A percentile compares a stretch with the other conserved stretches of the same genome.
Conservation (phyloP, 2,888 invertebrate species). For the Copidosoma aretas region DNA sequence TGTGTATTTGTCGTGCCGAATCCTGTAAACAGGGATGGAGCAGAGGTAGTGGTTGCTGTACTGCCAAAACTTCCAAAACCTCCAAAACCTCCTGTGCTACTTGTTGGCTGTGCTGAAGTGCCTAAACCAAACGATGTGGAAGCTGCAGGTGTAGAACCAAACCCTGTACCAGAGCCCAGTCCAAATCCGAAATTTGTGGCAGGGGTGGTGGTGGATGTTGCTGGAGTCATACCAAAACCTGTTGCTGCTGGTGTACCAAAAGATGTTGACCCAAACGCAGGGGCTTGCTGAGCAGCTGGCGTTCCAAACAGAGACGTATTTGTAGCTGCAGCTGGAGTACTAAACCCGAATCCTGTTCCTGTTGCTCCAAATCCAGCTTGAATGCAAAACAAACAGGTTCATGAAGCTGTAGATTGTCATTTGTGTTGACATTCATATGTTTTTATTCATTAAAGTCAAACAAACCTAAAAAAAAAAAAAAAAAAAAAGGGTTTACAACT, state of each 20-base stretch:
- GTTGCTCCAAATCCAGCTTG: slow-evolving; percentile 62
- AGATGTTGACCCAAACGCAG: slow-evolving; percentile 46
- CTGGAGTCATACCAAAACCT: slow-evolving; percentile 59
- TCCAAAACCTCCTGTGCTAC: slow-evolving; percentile 52
- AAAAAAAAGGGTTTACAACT: too few species aligned
- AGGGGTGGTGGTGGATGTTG: slow-evolving; percentile 46
- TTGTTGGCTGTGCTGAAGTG: slow-evolving; percentile 48
- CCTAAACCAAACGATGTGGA: slow-evolving; percentile 61
- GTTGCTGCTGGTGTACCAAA: slow-evolving; percentile 52
- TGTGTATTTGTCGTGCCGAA: slow-evolving; percentile 64
- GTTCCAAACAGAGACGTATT: slow-evolving; percentile 62
- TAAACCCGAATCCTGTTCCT: slow-evolving; percentile 54
- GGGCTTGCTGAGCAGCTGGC: slow-evolving; percentile 43
- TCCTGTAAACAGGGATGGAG: slow-evolving; percentile 64
- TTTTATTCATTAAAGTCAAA: too few species aligned
- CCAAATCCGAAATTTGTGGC: slow-evolving; percentile 61
- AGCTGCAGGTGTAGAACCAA: slow-evolving; percentile 62
- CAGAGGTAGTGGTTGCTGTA: slow-evolving; percentile 54
- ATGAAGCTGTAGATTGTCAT: too few species aligned
- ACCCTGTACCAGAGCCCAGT: slow-evolving; percentile 62
- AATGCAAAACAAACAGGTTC: slow-evolving; percentile 16
- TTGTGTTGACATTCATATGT: too few species aligned
- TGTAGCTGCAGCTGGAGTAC: slow-evolving; percentile 58
- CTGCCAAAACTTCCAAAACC: slow-evolving; percentile 56
- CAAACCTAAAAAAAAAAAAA: slow-evolving; percentile 2